Conservation (phyloP, 1,140 invertebrate species). For the Ridgeia piscesae region DNA sequence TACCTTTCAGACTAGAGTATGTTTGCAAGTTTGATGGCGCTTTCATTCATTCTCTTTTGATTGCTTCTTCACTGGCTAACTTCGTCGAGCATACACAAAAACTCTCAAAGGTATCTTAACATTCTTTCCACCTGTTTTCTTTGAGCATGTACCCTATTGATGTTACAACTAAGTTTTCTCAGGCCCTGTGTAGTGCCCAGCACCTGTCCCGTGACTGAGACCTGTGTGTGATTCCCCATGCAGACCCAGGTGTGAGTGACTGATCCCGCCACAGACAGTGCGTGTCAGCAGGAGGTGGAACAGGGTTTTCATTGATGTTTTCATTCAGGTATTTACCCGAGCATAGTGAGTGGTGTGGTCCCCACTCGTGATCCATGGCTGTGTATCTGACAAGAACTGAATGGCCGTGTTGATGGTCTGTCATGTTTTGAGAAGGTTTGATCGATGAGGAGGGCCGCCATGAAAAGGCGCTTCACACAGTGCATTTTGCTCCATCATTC, state of each 20-base stretch:
- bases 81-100: background rate
- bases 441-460: background rate
- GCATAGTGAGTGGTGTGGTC: background rate
- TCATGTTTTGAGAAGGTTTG: background rate
- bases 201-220: background rate
- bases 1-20: background rate
- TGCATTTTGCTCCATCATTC: background rate
- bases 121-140: background rate
- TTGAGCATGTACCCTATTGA: background rate
- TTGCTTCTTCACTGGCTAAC: background rate
- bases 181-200: background rate
- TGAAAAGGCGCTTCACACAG: background rate
- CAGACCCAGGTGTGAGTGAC: background rate
- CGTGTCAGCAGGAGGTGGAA: background rate
- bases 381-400: background rate
- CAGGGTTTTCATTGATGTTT: background rate
- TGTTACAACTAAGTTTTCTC: background rate
- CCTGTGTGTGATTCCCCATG: background rate
- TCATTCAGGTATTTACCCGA: background rate
- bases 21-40: background rate
- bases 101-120: background rate
- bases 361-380: background rate
- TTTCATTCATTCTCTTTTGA: background rate
- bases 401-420: background rate
- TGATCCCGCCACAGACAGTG: background rate